phyloP scores from a whole-genome alignment of 2,888 invertebrate species.

The Brachyptera putata region DNA sequence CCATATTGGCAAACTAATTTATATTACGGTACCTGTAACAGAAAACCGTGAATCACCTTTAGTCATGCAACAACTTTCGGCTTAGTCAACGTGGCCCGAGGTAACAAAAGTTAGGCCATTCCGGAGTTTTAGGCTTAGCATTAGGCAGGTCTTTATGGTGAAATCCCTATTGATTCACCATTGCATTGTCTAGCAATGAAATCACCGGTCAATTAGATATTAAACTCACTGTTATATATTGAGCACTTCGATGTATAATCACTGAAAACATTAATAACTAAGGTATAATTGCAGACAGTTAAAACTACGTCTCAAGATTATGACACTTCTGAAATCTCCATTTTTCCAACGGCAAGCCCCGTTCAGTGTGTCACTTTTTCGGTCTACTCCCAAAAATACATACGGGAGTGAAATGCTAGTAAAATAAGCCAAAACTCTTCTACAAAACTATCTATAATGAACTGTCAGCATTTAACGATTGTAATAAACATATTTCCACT shows the following conservation, averaged over 20 bases:
- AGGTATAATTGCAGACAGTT: background rate
- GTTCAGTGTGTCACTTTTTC: conserved; percentile 16
- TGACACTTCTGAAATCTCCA: background rate
- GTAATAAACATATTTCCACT: conserved; percentile 39
- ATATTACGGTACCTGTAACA: conserved; percentile 22
- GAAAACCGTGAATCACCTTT: conserved; percentile 1
- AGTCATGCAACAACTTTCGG: background rate
- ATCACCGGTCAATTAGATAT: conserved; percentile 16
- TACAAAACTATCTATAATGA: too few relatives aligned
- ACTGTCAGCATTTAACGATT: too few relatives aligned
- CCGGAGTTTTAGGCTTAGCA: background rate
- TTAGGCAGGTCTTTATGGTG: background rate
- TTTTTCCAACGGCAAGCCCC: conserved; percentile 7
- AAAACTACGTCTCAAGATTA: background rate
- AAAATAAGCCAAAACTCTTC: too few relatives aligned
- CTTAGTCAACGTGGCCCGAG: background rate
- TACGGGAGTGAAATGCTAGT: too few relatives aligned
- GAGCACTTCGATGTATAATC: background rate
- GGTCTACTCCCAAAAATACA: background rate
- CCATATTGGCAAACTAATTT: conserved; percentile 66
- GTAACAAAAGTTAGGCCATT: background rate
- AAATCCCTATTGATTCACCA: conserved; percentile 23
- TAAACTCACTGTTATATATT: background rate
- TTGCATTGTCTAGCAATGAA: conserved; percentile 22
- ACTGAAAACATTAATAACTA: background rate